Evolutionary conservation across 1,140 invertebrate genomes (phyloP), one percentile per base, ranked within the genome.

Genomic region (Pteromalus puparum): DNA sequence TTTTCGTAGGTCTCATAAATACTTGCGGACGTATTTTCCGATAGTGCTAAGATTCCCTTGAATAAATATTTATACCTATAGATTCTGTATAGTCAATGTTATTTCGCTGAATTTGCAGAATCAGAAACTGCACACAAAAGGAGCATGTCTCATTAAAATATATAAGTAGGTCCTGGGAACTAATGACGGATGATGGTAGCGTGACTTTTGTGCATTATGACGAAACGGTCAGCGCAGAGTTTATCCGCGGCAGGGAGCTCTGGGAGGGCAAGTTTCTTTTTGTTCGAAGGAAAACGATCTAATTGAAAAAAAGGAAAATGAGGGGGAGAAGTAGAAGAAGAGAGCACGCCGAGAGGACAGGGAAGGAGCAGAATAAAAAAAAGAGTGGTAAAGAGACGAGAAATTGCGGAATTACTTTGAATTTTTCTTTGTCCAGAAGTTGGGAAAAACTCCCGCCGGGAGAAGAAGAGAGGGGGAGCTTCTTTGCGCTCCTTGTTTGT

Each of bases 331-430:
- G 30, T 2, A 34, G 30, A 46, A 46, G 15, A 38, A 76, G 73
- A 15, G 26, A 42, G 30, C 26, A 24, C 9, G 46, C 21, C 18
- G 1, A 80, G 61, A 76, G 42, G 42, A 83, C 21, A 10, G 76
- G 76, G 79, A 78, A 65, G 34, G 13, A 21, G 75, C 78, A 34
- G 0, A 26, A 30, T 18, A 72, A 78, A 75, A 53, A 86, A 85
- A 85, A 81, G 84, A 86, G 85, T 85, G 68, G 72, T 70, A 81
- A 81, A 34, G 73, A 76, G 81, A 77, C 82, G 82, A 48, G 42
- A 83, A 78, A 84, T 84, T 30, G 80, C 70, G 86, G 74, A 88
- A 87, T 87, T 87, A 87, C 87, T 87, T 86, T 85, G 38, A 78
- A 79, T 82, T 82, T 83, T 82, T 85, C 80, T 81, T 76, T 77